phyloP scores from a whole-genome alignment of 2,113 vertebrate genomes.

The Larimichthys polyactis region DNA sequence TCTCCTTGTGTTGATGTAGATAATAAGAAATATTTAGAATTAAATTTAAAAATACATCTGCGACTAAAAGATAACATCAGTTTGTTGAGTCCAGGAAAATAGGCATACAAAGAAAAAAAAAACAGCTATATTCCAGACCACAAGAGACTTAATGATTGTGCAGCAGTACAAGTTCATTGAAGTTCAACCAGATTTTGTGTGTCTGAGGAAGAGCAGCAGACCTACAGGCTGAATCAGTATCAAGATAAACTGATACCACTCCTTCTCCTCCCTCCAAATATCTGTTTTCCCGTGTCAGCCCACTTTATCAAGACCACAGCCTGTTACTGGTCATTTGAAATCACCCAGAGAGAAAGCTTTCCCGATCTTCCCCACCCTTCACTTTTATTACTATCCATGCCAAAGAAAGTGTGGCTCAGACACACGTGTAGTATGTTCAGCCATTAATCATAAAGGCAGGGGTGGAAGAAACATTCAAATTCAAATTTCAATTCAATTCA shows the following conservation, averaged over 20 bases:
- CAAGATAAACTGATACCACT: constrained; percentile 54
- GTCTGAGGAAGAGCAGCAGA: constrained; percentile 24
- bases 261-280: constrained; percentile 40
- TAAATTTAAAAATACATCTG: not conserved
- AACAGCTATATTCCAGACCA: constrained; percentile 12
- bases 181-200: constrained; percentile 36
- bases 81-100: not conserved
- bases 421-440: not conserved
- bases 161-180: constrained; percentile 16
- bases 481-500: too few species aligned
- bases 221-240: constrained; percentile 46
- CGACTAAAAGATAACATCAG: not conserved
- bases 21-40: not conserved
- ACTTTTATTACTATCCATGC: not conserved
- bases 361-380: not conserved
- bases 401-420: not conserved
- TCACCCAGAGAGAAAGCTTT: constrained; percentile 13
- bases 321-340: constrained; percentile 24
- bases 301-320: constrained; percentile 30
- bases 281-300: constrained; percentile 41
- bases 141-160: constrained; percentile 25
- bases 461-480: not conserved
- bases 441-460: not conserved
- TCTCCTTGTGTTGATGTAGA: not conserved
- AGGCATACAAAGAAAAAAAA: not conserved